Base-by-base conservation (phyloP, 2,888 invertebrate genomes). In the Drosophila longiperda region DNA sequence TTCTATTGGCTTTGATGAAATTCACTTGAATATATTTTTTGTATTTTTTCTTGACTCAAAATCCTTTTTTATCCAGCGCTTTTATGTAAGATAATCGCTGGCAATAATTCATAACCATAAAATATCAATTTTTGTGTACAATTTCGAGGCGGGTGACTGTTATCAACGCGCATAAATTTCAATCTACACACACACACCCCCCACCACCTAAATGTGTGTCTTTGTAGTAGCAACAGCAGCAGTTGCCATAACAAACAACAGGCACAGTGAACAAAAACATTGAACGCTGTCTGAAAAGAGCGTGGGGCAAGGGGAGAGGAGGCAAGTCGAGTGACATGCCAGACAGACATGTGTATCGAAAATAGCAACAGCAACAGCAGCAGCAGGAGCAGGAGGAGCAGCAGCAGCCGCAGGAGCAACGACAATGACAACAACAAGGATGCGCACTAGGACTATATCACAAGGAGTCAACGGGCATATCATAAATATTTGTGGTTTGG, bases 101-200 rank as follows among this genome's bases (percentile, higher is more conserved):
- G 71, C 69, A 87, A 87, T 87, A 89, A 88, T 87, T 87, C 87
- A 87, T 87, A 87, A 75, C 81, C 89, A 87, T 87, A 89, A 87
- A 87, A 87, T 84, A 87, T 84, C 87, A 87, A 87, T 87, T 87
- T 83, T 80, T 78, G 78, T 81, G 75, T 69, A 80, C 74, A 78
- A 57, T 80, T 78, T 83, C 66, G 48, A 50, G 50, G 42, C 45
- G 55, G 7, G 45, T 65, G 66, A 64, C 60, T 76, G 71, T 69
- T 82, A 83, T 83, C 82, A 78, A 57, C 69, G 66, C 62, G 75
- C 77, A 86, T 87, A 86, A 84, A 88, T 88, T 86, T 80, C 71
- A 77, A 79, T 78, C 76, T 73, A 38, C 62, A 68, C 54, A 66
- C 49, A 61, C 63, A 42, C 49, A 20, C 17, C 20, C 29, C 29